phyloP scores from a whole-genome alignment of 2,888 invertebrate genomes.

The Melanophora roralis region DNA sequence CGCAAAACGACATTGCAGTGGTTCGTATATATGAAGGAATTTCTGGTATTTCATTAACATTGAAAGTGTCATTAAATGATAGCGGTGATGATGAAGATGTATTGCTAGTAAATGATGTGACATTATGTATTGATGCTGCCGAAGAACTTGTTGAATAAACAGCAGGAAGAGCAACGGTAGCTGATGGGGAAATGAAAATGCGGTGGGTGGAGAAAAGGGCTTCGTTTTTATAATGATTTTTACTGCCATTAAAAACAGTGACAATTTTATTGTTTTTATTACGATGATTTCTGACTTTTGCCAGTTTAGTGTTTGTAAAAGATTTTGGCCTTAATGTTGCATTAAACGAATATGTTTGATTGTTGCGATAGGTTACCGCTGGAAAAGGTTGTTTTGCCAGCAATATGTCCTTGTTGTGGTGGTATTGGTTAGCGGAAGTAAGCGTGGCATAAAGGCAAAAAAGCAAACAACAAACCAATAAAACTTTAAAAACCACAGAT shows the following conservation, averaged over 20 bases:
- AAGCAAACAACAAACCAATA: constrained; percentile 27
- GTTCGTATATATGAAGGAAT: constrained; percentile 92
- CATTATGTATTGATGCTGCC: constrained; percentile 19
- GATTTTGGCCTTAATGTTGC: not conserved
- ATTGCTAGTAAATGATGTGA: not conserved
- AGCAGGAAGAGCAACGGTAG: not conserved
- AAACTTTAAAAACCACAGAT: constrained; percentile 24
- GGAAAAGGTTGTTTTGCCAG: not conserved
- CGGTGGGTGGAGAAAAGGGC: constrained; percentile 14
- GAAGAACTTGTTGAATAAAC: not conserved
- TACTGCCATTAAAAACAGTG: not conserved
- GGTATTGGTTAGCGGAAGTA: not conserved
- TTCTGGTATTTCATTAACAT: constrained; percentile 75
- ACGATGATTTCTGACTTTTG: constrained; percentile 6
- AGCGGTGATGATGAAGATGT: constrained; percentile 7
- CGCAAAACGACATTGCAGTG: constrained; percentile 92
- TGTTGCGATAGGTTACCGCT: constrained; percentile 38
- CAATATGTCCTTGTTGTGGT: constrained; percentile 27
- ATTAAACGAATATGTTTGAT: constrained; percentile 11
- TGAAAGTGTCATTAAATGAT: constrained; percentile 17
- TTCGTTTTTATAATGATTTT: constrained; percentile 29
- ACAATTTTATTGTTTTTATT: constrained; percentile 18
- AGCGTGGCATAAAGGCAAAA: not conserved
- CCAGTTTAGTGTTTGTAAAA: not conserved
- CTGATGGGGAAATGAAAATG: not conserved